Evolutionary conservation across 2,888 invertebrate species (phyloP), one percentile per base, ranked within the genome.

Genomic region (Apantesis nais): DNA sequence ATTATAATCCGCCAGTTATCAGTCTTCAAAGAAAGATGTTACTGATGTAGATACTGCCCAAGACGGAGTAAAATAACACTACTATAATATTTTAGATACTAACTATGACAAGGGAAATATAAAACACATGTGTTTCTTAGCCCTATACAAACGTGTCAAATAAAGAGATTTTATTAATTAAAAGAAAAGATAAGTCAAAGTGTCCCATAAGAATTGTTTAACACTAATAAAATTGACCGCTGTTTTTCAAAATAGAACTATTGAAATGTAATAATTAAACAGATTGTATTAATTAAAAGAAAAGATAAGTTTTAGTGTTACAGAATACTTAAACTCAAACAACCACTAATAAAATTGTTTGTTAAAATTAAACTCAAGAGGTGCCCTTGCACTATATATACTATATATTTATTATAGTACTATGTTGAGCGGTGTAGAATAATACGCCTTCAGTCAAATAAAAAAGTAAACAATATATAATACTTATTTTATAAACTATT

Each of bases 61-160:
- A 44, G 44, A 44, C 31, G 31, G 39, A 62, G 76, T 68, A 55
- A 66, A 66, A 55, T 62, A 68, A 76, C 76, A 80, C 78, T 77
- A 77, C 22, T 22, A 22, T 48, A 48, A n/a, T 44, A 48, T 48
- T 5, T 19, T 7, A 22, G 48, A 48, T 48, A 48, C 5, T 52
- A 22, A 52, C 9, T n/a, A n/a, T 11, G 11, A 16, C 14, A 11
- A 22, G 22, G n/a, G 22, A n/a, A 22, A 48, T 1, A 52, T 8
- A 12, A 11, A 55, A 78, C 74, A 31, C 29, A 22, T 41, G 14
- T 55, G 25, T 55, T 11, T 11, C 63, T 64, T 55, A 55, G 71
- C 70, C 78, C 76, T 79, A 75, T 37, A 74, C 72, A 81, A 77
- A 80, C 73, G 74, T 77, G 72, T 74, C 72, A 63, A 41, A 66